Conservation (phyloP, 2,113 vertebrate species). For the Neolamprologus toae region DNA sequence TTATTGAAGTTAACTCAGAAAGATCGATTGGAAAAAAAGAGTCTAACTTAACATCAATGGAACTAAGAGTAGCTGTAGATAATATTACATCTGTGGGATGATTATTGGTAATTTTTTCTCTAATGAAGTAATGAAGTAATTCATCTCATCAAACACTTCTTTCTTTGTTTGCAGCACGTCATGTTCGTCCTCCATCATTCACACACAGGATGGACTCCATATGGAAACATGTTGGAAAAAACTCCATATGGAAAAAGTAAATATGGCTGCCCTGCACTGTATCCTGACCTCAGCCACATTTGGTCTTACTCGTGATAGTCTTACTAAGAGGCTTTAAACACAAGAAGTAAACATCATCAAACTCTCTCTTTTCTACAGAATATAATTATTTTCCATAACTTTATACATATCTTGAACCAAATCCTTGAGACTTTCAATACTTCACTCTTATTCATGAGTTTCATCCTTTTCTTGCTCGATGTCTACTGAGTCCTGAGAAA, state of each 20-base stretch:
- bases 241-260: background rate
- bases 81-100: too few relatives aligned
- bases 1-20: too few relatives aligned
- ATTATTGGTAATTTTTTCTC: too few relatives aligned
- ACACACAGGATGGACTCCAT: background rate
- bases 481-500: background rate
- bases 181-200: background rate
- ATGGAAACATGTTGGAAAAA: background rate
- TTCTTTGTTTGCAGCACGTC: background rate
- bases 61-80: too few relatives aligned
- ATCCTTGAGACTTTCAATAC: background rate
- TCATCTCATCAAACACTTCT: background rate
- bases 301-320: background rate
- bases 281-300: background rate
- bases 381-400: background rate
- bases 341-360: background rate
- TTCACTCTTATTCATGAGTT: background rate
- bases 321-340: background rate
- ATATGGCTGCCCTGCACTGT: background rate
- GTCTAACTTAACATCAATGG: too few relatives aligned
- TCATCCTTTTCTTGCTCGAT: background rate
- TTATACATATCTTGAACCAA: background rate
- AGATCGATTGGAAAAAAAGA: too few relatives aligned
- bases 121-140: too few relatives aligned
- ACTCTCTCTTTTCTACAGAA: background rate